Base-by-base conservation (phyloP, 1,140 invertebrate genomes). In the Saccostrea cuccullata region DNA sequence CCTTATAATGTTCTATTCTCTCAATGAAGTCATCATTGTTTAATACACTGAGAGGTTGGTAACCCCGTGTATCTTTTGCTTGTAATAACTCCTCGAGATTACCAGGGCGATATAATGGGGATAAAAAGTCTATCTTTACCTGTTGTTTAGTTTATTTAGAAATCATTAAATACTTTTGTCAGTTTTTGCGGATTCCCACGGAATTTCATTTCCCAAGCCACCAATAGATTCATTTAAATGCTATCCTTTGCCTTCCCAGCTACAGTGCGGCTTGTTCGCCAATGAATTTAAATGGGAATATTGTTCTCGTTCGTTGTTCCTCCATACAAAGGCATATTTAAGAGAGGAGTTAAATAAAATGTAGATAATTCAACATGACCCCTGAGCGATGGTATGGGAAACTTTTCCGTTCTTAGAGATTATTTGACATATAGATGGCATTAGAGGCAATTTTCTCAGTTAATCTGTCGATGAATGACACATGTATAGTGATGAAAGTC, bases 91-190 rank as follows among this genome's bases (percentile, higher is more conserved):
- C 23, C 70, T 26, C 26, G 70, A 77, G 23, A 26, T 30, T 26
- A 36, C 12, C 70, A 26, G 11, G 70, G 13, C 70, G 70, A 77
- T 77, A 77, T 77, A 77, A 77, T 77, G 70, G 23, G 15, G 26
- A 36, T 77, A 77, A 77, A 30, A 77, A 77, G 70, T 77, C 30
- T 77, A 77, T 77, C 70, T 77, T 77, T 77, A 77, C 70, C 70
- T 13, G 26, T 26, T 15, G 70, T 77, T 77, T 77, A 40, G 70
- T 77, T 77, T 77, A 77, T 77, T 77, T 77, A 77, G 70, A 77
- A 77, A 77, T 77, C 70, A 77, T 77, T 77, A 77, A 77, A 77
- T 77, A 77, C 70, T 77, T 36, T 36, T 77, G 70, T 77, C 70
- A 77, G 70, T 77, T 77, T 36, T 77, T 30, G 70, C 70, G 70